Evolutionary conservation across 2,113 vertebrate species (phyloP), one percentile per base, ranked within the genome.

Genomic region (Myiagra hebetior): DNA sequence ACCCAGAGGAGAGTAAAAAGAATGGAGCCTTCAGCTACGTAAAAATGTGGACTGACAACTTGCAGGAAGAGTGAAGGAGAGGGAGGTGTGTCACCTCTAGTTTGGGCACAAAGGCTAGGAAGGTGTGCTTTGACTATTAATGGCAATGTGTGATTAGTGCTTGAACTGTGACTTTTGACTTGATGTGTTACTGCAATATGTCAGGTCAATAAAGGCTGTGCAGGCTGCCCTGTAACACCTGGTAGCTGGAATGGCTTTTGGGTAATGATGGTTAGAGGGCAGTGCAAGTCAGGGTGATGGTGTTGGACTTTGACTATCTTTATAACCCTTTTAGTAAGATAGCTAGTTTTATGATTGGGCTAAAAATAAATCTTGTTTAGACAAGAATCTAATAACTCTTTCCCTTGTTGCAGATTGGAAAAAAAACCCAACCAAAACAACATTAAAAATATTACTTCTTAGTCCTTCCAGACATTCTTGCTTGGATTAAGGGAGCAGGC

Each of bases 201-300:
- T 27, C 26, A 37, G 41, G 35, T 49, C 31, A 23, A 0, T 28
- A 53, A n/a, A 70, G 33, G 31, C 35, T 52, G 46, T 16, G 15
- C 42, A 52, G 59, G 37, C 35, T 72, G 47, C 28, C 23, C 19
- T 0, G 0, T 19, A 57, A 20, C 22, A 87, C n/a, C 39, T 41
- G 50, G 15, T 44, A 49, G 28, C 47, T 77, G 49, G 31, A 59
- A 11, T 52, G 65, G 24, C 53, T 77, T 78, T 53, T 49, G 16
- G 8, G 23, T 33, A 20, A 3, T 21, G 35, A 47, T 75, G 27
- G 15, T 59, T 15, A 55, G 47, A 28, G 27, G 30, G 39, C 39
- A 42, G 49, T 53, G 67, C 33, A 56, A 56, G 46, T 33, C 50
- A 49, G 31, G n/a, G 17, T 37, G 35, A 15, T 67, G n/a, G 3